Evolutionary conservation across 2,113 vertebrate species (phyloP), one percentile per base, ranked within the genome.

Genomic region (Nestor notabilis): DNA sequence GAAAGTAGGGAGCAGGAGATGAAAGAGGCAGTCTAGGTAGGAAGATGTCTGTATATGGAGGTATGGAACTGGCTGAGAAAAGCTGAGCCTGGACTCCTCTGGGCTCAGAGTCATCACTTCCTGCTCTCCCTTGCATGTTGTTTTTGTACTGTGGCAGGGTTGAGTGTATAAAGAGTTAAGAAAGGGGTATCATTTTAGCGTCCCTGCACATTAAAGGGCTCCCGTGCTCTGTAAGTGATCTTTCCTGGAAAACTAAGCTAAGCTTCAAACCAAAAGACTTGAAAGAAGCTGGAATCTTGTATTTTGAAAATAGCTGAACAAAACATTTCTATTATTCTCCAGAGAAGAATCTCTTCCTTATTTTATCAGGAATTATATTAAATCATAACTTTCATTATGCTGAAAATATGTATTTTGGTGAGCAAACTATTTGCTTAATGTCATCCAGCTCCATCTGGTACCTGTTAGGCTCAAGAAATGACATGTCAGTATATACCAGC

Each of bases 91-190:
- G 75, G 33, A 3, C 19, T 52, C 35, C 69, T 39, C 58, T 0
- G 4, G 66, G 65, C 75, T 75, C 0, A 0, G n/a, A 49, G 61
- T 13, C 4, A 1, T 24, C 0, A 0, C 21, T 17, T 35, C 47
- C 49, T 25, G 75, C 79, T 58, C 75, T 66, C 8, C 47, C 21
- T 23, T 11, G 29, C 35, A 6, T 0, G 0, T 27, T 25, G 23
- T n/a, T 9, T 5, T 11, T 11, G 24, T 25, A 13, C 55, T 60
- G 28, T 13, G 37, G 13, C 25, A 63, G n/a, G 28, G 44, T 18
- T 52, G 55, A 39, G 56, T 3, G 16, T 33, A 24, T 1, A 5
- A 10, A 83, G 66, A 49, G 58, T 50, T 92, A 74, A 86, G 39
- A 17, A 6, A 16, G 25, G 4, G 44, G 4, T 25, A 43, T 2